These are phyloP conservation scores for Lasiurus cinereus DNA, from an alignment of 2,113 vertebrate species.

Conservation along the genomic window DNA sequence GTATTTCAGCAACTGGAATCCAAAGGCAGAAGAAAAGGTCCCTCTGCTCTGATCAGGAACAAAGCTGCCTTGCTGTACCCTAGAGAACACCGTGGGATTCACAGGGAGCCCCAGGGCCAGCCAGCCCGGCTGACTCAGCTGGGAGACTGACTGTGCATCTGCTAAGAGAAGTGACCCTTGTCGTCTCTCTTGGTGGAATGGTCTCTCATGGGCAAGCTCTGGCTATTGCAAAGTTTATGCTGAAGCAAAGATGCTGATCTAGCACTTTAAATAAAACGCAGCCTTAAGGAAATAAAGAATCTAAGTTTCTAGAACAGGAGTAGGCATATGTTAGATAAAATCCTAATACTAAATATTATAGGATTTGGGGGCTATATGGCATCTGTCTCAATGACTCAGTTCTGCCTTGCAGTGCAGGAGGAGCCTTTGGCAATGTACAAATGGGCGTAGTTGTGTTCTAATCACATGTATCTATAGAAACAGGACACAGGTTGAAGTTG, in stretches of 20 bases:
- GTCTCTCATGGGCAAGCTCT: background rate
- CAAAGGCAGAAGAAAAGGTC: background rate
- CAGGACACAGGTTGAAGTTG: background rate
- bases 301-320: background rate
- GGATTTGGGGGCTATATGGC: background rate
- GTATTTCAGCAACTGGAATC: background rate
- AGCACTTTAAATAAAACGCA: background rate
- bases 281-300: background rate
- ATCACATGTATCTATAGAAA: constrained; percentile 59
- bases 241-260: background rate
- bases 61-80: background rate
- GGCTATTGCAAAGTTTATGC: background rate
- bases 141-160: background rate
- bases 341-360: background rate
- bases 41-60: background rate
- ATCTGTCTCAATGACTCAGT: background rate
- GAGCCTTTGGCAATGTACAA: background rate
- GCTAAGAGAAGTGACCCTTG: too few species aligned
- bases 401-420: background rate
- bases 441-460: background rate
- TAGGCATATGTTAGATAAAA: background rate
- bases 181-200: background rate
- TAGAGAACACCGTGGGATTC: background rate
- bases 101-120: background rate
- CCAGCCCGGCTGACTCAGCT: rapidly evolving